Evolutionary conservation across 2,113 vertebrate genomes (phyloP).

Genomic region (Motacilla alba): DNA sequence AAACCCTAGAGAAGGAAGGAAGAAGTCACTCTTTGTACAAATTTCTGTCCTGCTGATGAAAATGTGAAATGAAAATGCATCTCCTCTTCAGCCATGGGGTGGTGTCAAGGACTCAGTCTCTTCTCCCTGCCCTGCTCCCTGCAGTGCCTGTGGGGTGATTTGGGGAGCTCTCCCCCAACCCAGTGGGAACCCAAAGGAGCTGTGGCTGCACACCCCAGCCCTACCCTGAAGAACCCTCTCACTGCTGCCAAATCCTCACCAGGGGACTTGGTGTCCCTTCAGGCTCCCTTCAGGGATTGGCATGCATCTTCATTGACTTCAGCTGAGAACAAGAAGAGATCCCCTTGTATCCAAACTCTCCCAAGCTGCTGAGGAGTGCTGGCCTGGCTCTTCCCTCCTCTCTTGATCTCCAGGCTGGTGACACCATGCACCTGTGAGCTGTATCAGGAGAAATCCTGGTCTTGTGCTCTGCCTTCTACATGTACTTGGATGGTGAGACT

Average conservation of each 20-base stretch:
- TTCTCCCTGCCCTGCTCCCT: not conserved
- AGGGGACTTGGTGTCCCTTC: not conserved
- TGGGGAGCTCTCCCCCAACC: not conserved
- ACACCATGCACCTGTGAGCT: not conserved
- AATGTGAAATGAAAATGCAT: not conserved
- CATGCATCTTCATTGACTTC: not conserved
- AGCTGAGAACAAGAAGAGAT: not conserved
- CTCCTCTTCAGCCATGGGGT: not conserved
- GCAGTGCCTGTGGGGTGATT: not conserved
- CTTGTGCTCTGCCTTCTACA: not conserved
- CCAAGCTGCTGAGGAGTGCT: not conserved
- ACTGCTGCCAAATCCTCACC: not conserved
- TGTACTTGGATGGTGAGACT: not conserved
- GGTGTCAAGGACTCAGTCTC: not conserved
- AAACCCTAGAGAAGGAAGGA: not conserved
- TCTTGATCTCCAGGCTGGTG: not conserved
- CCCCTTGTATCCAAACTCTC: not conserved
- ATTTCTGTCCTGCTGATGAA: not conserved
- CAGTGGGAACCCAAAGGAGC: not conserved
- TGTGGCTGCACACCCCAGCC: not conserved
- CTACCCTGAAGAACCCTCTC: not conserved
- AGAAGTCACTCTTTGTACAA: not conserved
- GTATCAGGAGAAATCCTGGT: not conserved
- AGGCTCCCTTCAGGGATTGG: not conserved
- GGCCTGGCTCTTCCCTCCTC: not conserved